Evolutionary conservation across 2,797 vertebrate species (phyloP), one percentile per base, ranked within the genome.

Genomic region (Echiichthys vipera): DNA sequence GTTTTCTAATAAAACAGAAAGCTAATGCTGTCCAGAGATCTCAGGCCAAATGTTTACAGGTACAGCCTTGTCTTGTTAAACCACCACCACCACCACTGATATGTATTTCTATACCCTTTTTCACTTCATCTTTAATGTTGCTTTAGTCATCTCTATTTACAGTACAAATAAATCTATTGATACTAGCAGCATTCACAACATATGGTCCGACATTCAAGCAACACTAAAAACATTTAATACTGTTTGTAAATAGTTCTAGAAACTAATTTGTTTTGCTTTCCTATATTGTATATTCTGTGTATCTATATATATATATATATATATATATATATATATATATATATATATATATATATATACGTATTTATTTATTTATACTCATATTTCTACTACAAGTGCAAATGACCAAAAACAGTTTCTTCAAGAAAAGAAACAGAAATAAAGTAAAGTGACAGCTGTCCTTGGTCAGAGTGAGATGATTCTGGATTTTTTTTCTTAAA

Each of bases 161-260:
- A 95, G 83, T 93, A 93, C 84, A 94, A 93, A 93, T 85, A 90
- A 86, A 87, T 91, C 86, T 94, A 93, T 90, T 84, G 82, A 89
- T 91, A 93, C 90, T 94, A 94, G 94, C 94, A 94, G 93, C 94
- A 94, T 94, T 94, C 92, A 92, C 91, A 92, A 94, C 90, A 85
- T 85, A 92, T 89, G 87, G 75, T 92, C 91, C 79, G 84, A 93
- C 89, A 92, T 93, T 94, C 91, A 91, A 93, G 92, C 91, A 87
- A 92, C 92, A 91, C 90, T 88, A 86, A 88, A 93, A 93, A 94
- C 93, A 87, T 89, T 93, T 81, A 91, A 92, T 92, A 92, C 77
- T 55, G 67, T 85, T 86, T 79, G 89, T 89, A 89, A 87, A 90
- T 89, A 91, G 84, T 57, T 87, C 89, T 93, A 91, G 84, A 93